phyloP scores from a whole-genome alignment of 2,113 vertebrate genomes.

The Apeltes quadracus region DNA sequence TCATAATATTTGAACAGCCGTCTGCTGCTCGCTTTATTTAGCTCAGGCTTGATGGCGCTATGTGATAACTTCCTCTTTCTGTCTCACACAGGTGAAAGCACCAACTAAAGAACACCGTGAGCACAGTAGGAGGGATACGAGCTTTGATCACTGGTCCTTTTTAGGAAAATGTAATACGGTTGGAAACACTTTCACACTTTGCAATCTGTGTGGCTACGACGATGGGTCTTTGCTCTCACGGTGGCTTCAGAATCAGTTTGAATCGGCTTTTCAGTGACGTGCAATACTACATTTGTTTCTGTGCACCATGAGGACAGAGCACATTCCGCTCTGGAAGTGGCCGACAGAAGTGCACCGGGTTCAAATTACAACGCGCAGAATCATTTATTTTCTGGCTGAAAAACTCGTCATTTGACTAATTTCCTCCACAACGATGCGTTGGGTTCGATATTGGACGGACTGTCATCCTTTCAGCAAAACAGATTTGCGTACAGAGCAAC shows the following conservation, averaged over 20 bases:
- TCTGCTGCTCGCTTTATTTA: constrained; percentile 77
- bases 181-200: background rate
- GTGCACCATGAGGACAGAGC: constrained; percentile 15
- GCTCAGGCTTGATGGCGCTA: constrained; percentile 61
- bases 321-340: constrained; percentile 33
- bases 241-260: background rate
- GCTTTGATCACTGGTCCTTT: constrained; percentile 3
- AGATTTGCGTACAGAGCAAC: too few species aligned
- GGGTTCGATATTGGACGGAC: background rate
- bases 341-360: constrained; percentile 11
- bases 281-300: constrained; percentile 2
- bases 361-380: constrained; percentile 2
- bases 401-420: background rate
- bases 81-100: constrained; percentile 49
- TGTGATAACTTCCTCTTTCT: constrained; percentile 66
- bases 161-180: background rate
- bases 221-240: background rate
- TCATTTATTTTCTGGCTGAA: background rate
- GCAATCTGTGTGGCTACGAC: background rate
- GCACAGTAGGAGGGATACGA: constrained; percentile 19
- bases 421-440: background rate
- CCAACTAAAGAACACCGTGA: constrained; percentile 33
- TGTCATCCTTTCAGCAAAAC: background rate
- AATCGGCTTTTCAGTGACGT: background rate
- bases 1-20: constrained; percentile 83